These are phyloP conservation scores for Drosophila elegans DNA, from an alignment of 1,140 invertebrate genomes.

Conservation along the genomic window DNA sequence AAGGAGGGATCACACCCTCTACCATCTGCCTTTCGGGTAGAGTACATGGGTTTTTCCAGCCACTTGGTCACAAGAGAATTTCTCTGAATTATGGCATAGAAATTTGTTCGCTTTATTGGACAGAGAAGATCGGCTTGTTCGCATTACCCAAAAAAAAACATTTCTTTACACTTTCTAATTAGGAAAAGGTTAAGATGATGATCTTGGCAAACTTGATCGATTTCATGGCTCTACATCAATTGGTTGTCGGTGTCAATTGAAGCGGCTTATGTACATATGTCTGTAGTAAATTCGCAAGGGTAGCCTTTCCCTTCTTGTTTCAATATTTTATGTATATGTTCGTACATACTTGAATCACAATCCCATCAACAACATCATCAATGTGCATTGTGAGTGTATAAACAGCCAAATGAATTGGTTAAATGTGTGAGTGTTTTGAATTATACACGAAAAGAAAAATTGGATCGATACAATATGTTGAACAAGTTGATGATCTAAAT, in stretches of 20 bases:
- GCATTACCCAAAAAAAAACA: conserved; percentile 4
- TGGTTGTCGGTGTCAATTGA: conserved; percentile 3
- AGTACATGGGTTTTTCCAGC: conserved; percentile 9
- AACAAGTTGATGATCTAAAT: no score
- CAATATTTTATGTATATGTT: conserved; percentile 13
- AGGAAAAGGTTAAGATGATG: conserved; percentile 12
- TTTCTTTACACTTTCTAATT: conserved; percentile 47
- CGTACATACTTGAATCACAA: conserved; percentile 37
- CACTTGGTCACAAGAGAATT: conserved; percentile 8
- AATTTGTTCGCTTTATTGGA: not conserved
- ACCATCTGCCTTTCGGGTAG: conserved; percentile 26
- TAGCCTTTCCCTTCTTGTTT: conserved; percentile 16
- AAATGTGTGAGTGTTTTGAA: conserved; percentile 29
- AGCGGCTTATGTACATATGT: not conserved
- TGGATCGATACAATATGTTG: no score
- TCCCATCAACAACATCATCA: conserved; percentile 54
- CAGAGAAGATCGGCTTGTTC: not conserved
- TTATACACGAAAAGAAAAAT: conserved; percentile 6
- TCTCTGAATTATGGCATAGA: conserved; percentile 7
- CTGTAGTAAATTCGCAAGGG: conserved; percentile 20
- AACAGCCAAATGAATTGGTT: conserved; percentile 1
- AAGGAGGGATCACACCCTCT: conserved; percentile 33
- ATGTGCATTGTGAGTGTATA: conserved; percentile 64
- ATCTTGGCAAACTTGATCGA: conserved; percentile 33
- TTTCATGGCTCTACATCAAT: conserved; percentile 1